These are phyloP conservation scores for Acanthopagrus latus DNA, from an alignment of 2,797 vertebrate species.

Conservation along the genomic window DNA sequence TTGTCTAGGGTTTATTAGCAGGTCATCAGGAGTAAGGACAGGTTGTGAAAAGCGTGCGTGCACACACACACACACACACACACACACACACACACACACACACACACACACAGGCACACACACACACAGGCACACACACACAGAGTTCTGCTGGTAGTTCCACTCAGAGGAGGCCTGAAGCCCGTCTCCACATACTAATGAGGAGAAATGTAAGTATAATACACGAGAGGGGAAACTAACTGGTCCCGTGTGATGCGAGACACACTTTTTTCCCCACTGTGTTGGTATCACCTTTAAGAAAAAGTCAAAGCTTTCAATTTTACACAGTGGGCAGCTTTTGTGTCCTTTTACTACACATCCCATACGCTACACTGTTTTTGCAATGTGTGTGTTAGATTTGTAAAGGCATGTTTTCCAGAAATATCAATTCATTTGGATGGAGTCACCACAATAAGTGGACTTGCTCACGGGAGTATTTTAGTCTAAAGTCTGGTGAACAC, in stretches of 20 bases:
- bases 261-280: not conserved
- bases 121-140: slow-evolving; percentile 1
- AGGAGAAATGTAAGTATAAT: not conserved
- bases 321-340: not conserved
- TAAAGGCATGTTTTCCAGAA: not conserved
- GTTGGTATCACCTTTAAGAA: not conserved
- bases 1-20: slow-evolving; percentile 35
- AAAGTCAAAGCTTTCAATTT: not conserved
- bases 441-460: not conserved
- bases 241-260: not conserved
- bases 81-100: not conserved
- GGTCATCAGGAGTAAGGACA: slow-evolving; percentile 17
- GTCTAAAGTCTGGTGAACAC: not conserved
- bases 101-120: not conserved
- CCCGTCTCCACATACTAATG: slow-evolving; percentile 8
- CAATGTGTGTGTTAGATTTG: not conserved
- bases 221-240: not conserved
- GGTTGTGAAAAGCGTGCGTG: not conserved
- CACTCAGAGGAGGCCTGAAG: slow-evolving; percentile 15
- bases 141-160: not conserved
- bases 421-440: not conserved
- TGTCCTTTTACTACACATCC: not conserved
- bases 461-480: not conserved
- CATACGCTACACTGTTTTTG: too few relatives aligned
- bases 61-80: not conserved